Conservation (phyloP, 2,888 invertebrate genomes). For the Morpho helenor region DNA sequence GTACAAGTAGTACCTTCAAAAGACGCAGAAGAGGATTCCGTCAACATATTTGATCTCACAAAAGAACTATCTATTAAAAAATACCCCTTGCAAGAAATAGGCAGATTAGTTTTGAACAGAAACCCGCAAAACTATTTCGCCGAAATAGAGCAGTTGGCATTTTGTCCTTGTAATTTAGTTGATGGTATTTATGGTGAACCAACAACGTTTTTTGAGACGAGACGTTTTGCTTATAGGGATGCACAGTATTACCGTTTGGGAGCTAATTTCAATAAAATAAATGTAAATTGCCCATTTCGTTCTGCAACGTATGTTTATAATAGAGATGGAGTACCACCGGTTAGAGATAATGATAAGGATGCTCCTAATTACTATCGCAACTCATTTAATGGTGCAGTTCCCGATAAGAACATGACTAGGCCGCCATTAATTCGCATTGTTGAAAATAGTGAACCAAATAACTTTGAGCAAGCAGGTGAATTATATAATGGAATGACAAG, state of each 20-base stretch:
- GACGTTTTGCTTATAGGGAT: constrained; percentile 91
- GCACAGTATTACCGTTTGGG: constrained; percentile 92
- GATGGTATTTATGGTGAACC: constrained; percentile 94
- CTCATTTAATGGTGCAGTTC: constrained; percentile 91
- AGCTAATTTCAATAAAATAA: constrained; percentile 91
- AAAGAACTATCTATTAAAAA: not conserved
- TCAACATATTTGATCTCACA: not conserved
- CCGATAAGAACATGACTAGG: constrained; percentile 77
- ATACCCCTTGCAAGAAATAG: not conserved
- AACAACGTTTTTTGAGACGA: constrained; percentile 92
- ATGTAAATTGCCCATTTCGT: constrained; percentile 94
- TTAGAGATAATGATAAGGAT: constrained; percentile 87
- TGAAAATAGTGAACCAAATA: constrained; percentile 88
- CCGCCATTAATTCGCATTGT: constrained; percentile 69
- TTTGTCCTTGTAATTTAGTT: constrained; percentile 90
- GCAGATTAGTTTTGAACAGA: not conserved
- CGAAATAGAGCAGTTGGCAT: constrained; percentile 73
- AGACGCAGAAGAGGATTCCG: not conserved
- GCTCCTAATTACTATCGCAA: constrained; percentile 97
- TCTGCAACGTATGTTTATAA: constrained; percentile 84
- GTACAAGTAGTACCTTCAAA: not conserved
- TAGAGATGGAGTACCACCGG: constrained; percentile 89
- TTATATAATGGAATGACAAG: constrained; percentile 89
- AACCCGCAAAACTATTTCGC: not conserved
- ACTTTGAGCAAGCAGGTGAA: constrained; percentile 88